Evolutionary conservation across 2,888 invertebrate genomes (phyloP), one percentile per base, ranked within the genome.

Genomic region (Meteorus cinctellus): DNA sequence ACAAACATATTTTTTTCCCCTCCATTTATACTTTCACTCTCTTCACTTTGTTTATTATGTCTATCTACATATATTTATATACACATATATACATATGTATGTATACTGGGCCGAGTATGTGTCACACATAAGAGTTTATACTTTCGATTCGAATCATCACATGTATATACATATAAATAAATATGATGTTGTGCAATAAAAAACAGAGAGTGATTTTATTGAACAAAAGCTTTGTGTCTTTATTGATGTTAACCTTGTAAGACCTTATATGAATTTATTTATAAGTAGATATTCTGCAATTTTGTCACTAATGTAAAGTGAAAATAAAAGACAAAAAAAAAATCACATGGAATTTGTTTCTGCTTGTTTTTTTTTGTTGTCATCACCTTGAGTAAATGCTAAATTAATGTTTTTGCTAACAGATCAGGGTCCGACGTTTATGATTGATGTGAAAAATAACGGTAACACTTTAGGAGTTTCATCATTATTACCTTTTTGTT

Each of bases 71-170:
- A 12, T 6, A 12, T 41, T 24, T 24, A 24, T 24, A 24, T 24
- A 0, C 24, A 24, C 24, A 24, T 24, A 24, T 24, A 24, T 24
- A 24, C 24, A 24, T 24, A 24, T 24, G 1, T 24, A 34, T 70
- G 41, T 60, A 63, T 45, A 34, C 36, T 31, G 55, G 29, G 60
- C 65, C n/a, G 60, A 71, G 60, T 71, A 45, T 71, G 62, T 71
- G 55, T 55, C 55, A 55, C 55, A 55, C 71, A 65, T 24, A 19
- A 65, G 65, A 55, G 55, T 66, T 55, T 19, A 55, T 51, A 72
- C 67, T 69, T 74, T 74, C 69, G 60, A 68, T 74, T 74, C 51
- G 68, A 74, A 68, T 68, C 31, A 45, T 74, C 69, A 51, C 19
- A 19, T 55, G 55, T 8, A 19, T 55, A 55, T 16, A 48, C 48